These are phyloP conservation scores for Drosophila kikkawai DNA, from an alignment of 1,140 invertebrate species.

Conservation along the genomic window DNA sequence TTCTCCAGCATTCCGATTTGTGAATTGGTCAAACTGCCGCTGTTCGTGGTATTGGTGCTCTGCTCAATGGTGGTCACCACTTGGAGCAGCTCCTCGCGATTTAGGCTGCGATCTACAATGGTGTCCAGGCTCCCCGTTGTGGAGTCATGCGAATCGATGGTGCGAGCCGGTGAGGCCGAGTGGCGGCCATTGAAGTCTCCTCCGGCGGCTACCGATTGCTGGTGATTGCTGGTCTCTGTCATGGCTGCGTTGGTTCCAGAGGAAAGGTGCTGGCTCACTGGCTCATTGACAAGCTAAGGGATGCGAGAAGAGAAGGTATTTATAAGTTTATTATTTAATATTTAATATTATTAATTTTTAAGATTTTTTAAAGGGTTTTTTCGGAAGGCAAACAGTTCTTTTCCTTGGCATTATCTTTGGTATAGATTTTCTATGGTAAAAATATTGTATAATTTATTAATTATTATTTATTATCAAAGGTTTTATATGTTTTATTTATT, in stretches of 20 bases:
- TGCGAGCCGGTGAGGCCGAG: conserved; percentile 79
- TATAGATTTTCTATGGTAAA: too few species aligned
- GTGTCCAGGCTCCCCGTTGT: conserved; percentile 81
- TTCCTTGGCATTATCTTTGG: too few species aligned
- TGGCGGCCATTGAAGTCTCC: conserved; percentile 46
- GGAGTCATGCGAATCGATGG: conserved; percentile 82
- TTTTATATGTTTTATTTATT: too few species aligned
- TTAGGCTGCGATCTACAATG: conserved; percentile 77
- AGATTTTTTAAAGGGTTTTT: not conserved
- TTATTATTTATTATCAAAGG: too few species aligned
- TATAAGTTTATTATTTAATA: not conserved
- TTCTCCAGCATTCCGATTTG: conserved; percentile 71
- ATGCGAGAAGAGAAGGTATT: not conserved
- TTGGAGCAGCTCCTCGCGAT: conserved; percentile 68
- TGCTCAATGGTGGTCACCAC: conserved; percentile 65
- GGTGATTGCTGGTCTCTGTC: conserved; percentile 50
- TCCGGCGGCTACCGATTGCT: conserved; percentile 4
- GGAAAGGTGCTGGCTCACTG: conserved; percentile 31
- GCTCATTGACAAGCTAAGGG: conserved; percentile 47
- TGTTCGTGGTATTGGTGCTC: conserved; percentile 72
- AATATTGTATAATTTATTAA: too few species aligned
- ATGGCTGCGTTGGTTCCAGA: conserved; percentile 25
- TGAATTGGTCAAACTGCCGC: conserved; percentile 73
- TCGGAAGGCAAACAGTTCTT: not conserved
- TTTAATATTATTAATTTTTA: not conserved